Conservation (phyloP, 2,888 invertebrate species). For the Melanostoma mellinum region DNA sequence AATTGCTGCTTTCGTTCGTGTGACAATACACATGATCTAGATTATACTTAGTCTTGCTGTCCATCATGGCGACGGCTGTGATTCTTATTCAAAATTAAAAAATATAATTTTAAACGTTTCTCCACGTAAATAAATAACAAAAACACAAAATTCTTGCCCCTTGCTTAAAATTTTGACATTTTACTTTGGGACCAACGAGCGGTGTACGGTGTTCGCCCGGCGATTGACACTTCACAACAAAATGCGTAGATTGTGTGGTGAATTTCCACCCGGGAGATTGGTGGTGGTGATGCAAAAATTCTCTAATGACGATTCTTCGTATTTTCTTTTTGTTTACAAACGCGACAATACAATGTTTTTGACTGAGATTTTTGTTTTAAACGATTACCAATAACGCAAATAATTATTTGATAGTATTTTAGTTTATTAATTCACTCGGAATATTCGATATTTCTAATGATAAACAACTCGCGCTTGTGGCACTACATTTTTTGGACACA, state of each 20-base stretch:
- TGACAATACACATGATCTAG: constrained; percentile 79
- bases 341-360: constrained; percentile 26
- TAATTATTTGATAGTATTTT: constrained; percentile 32
- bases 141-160: constrained; percentile 47
- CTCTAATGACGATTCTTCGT: constrained; percentile 46
- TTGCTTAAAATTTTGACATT: constrained; percentile 58
- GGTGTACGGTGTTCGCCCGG: constrained; percentile 36
- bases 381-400: neutral
- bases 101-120: constrained; percentile 13
- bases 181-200: constrained; percentile 44
- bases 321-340: constrained; percentile 66
- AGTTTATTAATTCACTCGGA: constrained; percentile 1
- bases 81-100: neutral
- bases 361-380: neutral
- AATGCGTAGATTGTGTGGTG: constrained; percentile 68
- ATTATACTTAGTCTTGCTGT: constrained; percentile 76
- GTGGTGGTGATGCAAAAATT: constrained; percentile 60
- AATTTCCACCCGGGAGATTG: constrained; percentile 50
- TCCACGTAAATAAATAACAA: constrained; percentile 63
- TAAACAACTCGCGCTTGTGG: constrained; percentile 43
- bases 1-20: constrained; percentile 76
- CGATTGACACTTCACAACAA: constrained; percentile 64
- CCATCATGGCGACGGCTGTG: constrained; percentile 67
- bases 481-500: constrained; percentile 53
- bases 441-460: constrained; percentile 19